A percentile compares a stretch with the other conserved stretches of the same genome.
Conservation (phyloP, 2,888 invertebrate genomes). For the Drosophila meridiana region DNA sequence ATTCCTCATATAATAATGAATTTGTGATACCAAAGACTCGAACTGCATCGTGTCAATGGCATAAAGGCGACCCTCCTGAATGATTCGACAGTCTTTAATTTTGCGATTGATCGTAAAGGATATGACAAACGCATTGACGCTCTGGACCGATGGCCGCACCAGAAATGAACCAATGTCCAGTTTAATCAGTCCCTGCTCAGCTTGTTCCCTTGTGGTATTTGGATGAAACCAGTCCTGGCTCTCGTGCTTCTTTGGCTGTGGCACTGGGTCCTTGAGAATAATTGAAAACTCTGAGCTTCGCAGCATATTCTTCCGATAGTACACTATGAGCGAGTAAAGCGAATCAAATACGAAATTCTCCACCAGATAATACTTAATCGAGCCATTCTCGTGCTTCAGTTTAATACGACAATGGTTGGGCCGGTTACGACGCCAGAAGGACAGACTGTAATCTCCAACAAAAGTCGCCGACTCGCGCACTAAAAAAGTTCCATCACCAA, state of each 20-base stretch:
- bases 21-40: constrained; percentile 97
- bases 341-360: constrained; percentile 96
- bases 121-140: constrained; percentile 94
- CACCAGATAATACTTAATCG: constrained; percentile 95
- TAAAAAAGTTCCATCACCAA: constrained; percentile 96
- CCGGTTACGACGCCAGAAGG: constrained; percentile 95
- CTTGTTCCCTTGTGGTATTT: constrained; percentile 91
- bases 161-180: constrained; percentile 97
- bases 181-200: constrained; percentile 94
- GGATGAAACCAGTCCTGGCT: constrained; percentile 97
- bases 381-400: constrained; percentile 94
- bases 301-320: constrained; percentile 94
- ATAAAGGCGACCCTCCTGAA: constrained; percentile 95
- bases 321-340: constrained; percentile 94
- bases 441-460: constrained; percentile 97
- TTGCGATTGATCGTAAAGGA: constrained; percentile 96
- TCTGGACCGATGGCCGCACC: constrained; percentile 95
- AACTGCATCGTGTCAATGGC: constrained; percentile 96
- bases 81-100: constrained; percentile 98
- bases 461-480: constrained; percentile 98
- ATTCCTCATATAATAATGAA: constrained; percentile 95
- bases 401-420: constrained; percentile 97
- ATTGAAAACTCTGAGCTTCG: constrained; percentile 96
- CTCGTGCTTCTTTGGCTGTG: constrained; percentile 97
- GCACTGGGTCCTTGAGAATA: constrained; percentile 94